Conservation (phyloP, 2,888 invertebrate species). For the Microplitis deprimator region DNA sequence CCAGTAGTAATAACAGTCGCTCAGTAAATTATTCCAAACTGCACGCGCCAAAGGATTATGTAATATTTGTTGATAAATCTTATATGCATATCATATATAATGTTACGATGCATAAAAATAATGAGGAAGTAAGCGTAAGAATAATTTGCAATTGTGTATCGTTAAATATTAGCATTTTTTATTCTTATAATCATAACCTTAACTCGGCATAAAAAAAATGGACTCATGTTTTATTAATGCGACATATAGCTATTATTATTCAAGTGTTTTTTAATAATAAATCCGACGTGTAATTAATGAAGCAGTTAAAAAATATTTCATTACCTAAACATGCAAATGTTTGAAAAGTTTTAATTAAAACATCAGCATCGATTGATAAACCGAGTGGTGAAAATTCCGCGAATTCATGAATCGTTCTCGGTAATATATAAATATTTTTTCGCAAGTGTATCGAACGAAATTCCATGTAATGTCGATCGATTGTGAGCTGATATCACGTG, state of each 20-base stretch:
- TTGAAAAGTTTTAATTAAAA: neutral
- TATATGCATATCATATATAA: too few relatives aligned
- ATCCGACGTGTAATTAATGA: neutral
- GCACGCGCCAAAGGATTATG: too few relatives aligned
- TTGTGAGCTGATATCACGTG: neutral
- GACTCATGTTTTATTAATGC: too few relatives aligned
- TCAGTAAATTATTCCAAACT: neutral
- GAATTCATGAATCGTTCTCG: neutral
- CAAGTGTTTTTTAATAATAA: neutral
- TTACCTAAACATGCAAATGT: neutral
- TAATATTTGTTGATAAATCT: too few relatives aligned
- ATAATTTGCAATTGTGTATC: too few relatives aligned
- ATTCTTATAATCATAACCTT: too few relatives aligned
- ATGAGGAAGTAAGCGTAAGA: too few relatives aligned
- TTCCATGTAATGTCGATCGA: conserved; percentile 19
- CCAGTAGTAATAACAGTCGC: neutral
- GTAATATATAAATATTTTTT: neutral
- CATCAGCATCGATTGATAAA: neutral
- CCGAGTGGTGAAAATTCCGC: neutral
- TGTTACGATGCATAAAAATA: too few relatives aligned
- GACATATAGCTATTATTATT: neutral
- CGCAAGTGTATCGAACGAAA: conserved; percentile 8
- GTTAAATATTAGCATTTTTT: too few relatives aligned
- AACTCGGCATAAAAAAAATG: too few relatives aligned
- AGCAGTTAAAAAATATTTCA: neutral